Evolutionary conservation across 2,888 invertebrate genomes (phyloP).

Genomic region (Esperia sulphurella): DNA sequence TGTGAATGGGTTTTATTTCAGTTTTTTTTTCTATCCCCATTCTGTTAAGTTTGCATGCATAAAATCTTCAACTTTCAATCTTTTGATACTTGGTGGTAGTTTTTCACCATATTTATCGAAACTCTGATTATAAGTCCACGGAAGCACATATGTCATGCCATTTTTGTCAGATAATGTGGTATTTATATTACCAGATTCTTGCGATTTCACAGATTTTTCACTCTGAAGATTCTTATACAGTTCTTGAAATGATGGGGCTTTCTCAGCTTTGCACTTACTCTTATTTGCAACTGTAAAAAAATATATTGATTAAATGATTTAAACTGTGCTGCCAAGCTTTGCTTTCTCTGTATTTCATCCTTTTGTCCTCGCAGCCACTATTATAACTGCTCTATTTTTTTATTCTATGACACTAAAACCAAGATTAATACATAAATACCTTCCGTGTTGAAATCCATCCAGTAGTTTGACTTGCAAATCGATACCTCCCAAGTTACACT

Average conservation of each 20-base stretch:
- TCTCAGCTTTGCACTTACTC: slow-evolving; percentile 12
- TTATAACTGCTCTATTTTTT: too few relatives aligned
- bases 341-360: too few relatives aligned
- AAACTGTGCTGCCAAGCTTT: too few relatives aligned
- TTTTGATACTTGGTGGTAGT: slow-evolving; percentile 81
- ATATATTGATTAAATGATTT: background rate
- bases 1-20: background rate
- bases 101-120: slow-evolving; percentile 64
- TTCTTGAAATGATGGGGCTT: slow-evolving; percentile 47
- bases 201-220: slow-evolving; percentile 31
- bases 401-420: too few relatives aligned
- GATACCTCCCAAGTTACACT: too few relatives aligned
- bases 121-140: slow-evolving; percentile 76
- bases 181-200: slow-evolving; percentile 21
- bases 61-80: slow-evolving; percentile 76
- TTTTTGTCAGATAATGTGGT: slow-evolving; percentile 49
- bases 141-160: slow-evolving; percentile 60
- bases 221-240: slow-evolving; percentile 49
- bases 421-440: too few relatives aligned
- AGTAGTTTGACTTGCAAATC: too few relatives aligned
- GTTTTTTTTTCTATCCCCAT: slow-evolving; percentile 69
- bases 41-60: slow-evolving; percentile 61
- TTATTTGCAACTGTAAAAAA: slow-evolving; percentile 3
- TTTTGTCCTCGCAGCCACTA: too few relatives aligned
- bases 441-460: too few relatives aligned